Evolutionary conservation across 2,113 vertebrate genomes (phyloP), one percentile per base, ranked within the genome.

Genomic region (Hydrochoerus hydrochaeris): DNA sequence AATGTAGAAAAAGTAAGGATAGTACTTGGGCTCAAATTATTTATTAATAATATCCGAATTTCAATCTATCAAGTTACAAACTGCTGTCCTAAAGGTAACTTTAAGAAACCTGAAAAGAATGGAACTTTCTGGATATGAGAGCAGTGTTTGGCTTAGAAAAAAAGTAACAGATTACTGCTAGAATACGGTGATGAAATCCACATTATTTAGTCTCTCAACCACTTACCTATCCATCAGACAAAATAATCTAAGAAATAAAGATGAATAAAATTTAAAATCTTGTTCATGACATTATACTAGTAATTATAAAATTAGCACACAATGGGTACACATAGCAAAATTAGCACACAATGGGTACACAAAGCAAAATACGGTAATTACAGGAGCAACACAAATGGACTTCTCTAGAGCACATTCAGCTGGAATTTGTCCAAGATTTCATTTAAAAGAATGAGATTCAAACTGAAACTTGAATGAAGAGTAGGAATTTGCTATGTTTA

Each of bases 211-310:
- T 60, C 80, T 83, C n/a, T 16, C 69, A 57, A 65, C n/a, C 69
- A 54, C 73, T 83, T 93, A 84, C 2, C n/a, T 65, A 41, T 60
- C 30, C 63, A 58, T n/a, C 30, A 89, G n/a, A 35, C 8, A 92
- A 94, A 94, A 84, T 24, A 24, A 93, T 84, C 12, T 41, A 77
- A 85, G 52, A 95, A 94, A 69, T 1, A 91, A 88, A 92, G 10
- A 71, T 77, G 96, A 91, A 87, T 89, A 87, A 69, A 94, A 93
- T 65, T 81, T 87, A 91, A 95, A 93, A 94, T 89, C 4, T 8
- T 90, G 1, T 41, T 91, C 44, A 95, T 6, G 67, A 57, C 22
- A 88, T 80, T 22, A 84, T 54, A 63, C n/a, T 46, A 88, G 58
- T 95, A 82, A 82, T 38, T 46, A 58, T 62, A 91, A 58, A 7